Base-by-base conservation (phyloP, 1,140 invertebrate species). In the Brachionus rotundiformis region DNA sequence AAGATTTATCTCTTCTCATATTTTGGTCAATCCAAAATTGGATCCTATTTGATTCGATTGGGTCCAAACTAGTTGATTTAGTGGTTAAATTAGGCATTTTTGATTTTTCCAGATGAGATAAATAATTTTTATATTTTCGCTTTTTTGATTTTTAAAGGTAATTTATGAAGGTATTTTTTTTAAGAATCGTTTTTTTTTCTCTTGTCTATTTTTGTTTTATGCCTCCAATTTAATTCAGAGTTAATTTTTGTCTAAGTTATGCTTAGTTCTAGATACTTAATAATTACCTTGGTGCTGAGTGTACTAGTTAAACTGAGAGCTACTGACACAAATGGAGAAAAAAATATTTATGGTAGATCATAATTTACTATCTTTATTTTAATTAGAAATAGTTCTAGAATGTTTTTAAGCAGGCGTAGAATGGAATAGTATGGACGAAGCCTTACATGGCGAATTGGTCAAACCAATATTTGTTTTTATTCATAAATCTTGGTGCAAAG, bases 401-500 rank as follows among this genome's bases (percentile, higher is more conserved):
- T n/a, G n/a, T n/a, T n/a, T n/a, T n/a, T n/a, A n/a, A n/a, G n/a
- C n/a, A n/a, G 29, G 25, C 0, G 47, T 79, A 31, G 29, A 79
- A 29, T 79, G 76, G 76, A 39, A 27, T 0, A 33, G 10, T 3
- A n/a, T 59, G 29, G 47, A 79, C 0, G 10, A 59, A 31, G 76
- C 47, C 10, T 29, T 36, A 6, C 10, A 54, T 39, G 31, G n/a
- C 25, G 76, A 54, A 59, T 11, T 59, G 3, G n/a, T 88, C 36
- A 91, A 90, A 83, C 90, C 90, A 10, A 73, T 91, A 0, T 90
- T 91, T 90, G 84, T 91, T 2, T 87, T 91, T 6, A 90, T 91
- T 27, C 91, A 91, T 85, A 91, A 91, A 83, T 89, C 90, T 1
- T 91, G 90, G 90, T 91, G 91, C 85, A 88, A 89, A 8, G 90